Evolutionary conservation across 1,140 invertebrate species (phyloP), one percentile per base, ranked within the genome.

Genomic region (Choristoneura fumiferana): DNA sequence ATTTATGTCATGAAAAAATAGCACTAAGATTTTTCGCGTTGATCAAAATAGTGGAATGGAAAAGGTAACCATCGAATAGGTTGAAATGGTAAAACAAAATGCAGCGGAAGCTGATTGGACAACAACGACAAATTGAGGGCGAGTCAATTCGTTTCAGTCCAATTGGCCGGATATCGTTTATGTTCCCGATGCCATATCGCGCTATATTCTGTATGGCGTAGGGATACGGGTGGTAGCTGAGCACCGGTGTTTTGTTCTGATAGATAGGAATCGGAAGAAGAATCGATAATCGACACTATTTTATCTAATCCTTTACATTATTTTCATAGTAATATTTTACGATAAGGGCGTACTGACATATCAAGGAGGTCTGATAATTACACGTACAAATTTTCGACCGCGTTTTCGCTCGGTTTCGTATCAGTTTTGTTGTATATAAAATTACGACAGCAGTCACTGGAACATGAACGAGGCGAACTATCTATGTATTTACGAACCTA

Each of bases 91-190:
- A 59, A 81, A 82, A 81, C 71, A 81, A 86, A 86, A 78, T 81
- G 78, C 81, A 78, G 54, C 73, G 78, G 75, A 81, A 73, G 80
- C 73, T 62, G 70, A 70, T 73, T 78, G 77, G 63, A 73, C 65
- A 67, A 69, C 73, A 69, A 69, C 67, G 72, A 75, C 76, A 81
- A 85, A 87, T 84, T 78, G 84, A 85, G 84, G 84, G 81, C 84
- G 80, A 83, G 73, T 78, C 84, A 87, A 86, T 87, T 86, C 81
- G 84, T 84, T 85, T 82, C 82, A 84, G 76, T 85, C 84, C 84
- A 85, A 87, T 85, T 87, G 82, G 76, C 72, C 70, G 80, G 72
- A 73, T 84, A 84, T 83, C 84, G 78, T 84, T 82, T 78, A 79
- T 81, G 71, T 84, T 63, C 73, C 71, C 73, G 75, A 74, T 78